These are phyloP conservation scores for Lypha dubia DNA, from an alignment of 2,888 invertebrate genomes.

Conservation along the genomic window DNA sequence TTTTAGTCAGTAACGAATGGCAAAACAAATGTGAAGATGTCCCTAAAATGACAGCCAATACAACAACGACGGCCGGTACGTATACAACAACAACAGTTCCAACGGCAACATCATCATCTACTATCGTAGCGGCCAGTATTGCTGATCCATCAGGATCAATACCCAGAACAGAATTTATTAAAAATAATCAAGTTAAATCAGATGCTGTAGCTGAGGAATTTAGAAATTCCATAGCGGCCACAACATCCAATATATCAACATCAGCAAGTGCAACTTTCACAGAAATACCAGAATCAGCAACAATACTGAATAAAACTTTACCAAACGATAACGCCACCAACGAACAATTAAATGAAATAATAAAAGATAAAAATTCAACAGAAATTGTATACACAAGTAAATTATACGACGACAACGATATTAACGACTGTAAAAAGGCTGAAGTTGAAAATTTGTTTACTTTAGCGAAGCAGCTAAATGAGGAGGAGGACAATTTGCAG, in stretches of 20 bases:
- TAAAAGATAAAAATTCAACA: constrained; percentile 60
- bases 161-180: constrained; percentile 34
- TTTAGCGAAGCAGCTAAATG: constrained; percentile 39
- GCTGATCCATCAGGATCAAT: constrained; percentile 55
- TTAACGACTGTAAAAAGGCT: constrained; percentile 51
- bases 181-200: constrained; percentile 20
- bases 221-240: constrained; percentile 46
- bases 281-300: constrained; percentile 20
- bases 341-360: constrained; percentile 58
- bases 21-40: constrained; percentile 78
- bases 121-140: constrained; percentile 63
- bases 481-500: constrained; percentile 45
- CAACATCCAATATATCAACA: constrained; percentile 9
- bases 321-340: constrained; percentile 68
- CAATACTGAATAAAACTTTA: constrained; percentile 57
- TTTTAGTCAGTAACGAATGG: constrained; percentile 82
- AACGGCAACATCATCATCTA: constrained; percentile 67
- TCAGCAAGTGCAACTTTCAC: not conserved
- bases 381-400: constrained; percentile 66
- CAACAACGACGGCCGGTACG: constrained; percentile 68
- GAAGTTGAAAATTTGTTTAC: constrained; percentile 40
- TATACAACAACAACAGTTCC: constrained; percentile 52
- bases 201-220: constrained; percentile 53
- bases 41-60: constrained; percentile 74
- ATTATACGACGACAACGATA: constrained; percentile 48